These are phyloP conservation scores for Argyrosomus regius DNA, from an alignment of 2,797 vertebrate species.

Conservation along the genomic window DNA sequence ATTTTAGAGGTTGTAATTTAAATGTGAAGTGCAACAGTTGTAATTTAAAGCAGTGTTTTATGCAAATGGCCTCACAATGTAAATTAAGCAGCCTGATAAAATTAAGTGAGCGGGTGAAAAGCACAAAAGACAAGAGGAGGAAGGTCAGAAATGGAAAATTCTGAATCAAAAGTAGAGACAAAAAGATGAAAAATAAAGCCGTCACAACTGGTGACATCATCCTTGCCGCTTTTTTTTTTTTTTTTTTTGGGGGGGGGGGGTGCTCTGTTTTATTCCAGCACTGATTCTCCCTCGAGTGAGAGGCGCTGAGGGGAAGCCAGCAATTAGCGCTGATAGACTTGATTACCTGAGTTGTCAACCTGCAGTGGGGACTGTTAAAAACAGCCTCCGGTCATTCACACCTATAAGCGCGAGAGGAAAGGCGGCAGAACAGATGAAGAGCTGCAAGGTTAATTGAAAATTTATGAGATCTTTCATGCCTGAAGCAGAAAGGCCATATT, in stretches of 20 bases:
- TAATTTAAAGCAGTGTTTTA: not conserved
- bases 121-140: slow-evolving; percentile 18
- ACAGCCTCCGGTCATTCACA: slow-evolving; percentile 39
- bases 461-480: slow-evolving; percentile 67
- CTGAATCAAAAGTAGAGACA: not conserved
- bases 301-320: slow-evolving; percentile 45
- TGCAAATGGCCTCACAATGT: not conserved
- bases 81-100: not conserved
- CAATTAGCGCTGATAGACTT: slow-evolving; percentile 63
- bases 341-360: slow-evolving; percentile 60
- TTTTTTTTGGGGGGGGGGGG: not conserved
- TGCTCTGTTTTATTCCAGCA: slow-evolving; percentile 15
- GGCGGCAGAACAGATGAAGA: slow-evolving; percentile 36
- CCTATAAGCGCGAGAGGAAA: slow-evolving; percentile 20
- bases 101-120: not conserved
- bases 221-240: not conserved
- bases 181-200: slow-evolving; percentile 19
- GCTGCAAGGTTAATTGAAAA: slow-evolving; percentile 71
- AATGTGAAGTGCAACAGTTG: not conserved
- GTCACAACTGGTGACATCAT: not conserved
- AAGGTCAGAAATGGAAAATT: slow-evolving; percentile 10
- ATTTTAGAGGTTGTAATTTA: not conserved
- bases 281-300: slow-evolving; percentile 13
- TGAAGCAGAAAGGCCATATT: slow-evolving; percentile 46
- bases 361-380: slow-evolving; percentile 29